Evolutionary conservation across 2,113 vertebrate species (phyloP).

Genomic region (Argyrosomus japonicus): DNA sequence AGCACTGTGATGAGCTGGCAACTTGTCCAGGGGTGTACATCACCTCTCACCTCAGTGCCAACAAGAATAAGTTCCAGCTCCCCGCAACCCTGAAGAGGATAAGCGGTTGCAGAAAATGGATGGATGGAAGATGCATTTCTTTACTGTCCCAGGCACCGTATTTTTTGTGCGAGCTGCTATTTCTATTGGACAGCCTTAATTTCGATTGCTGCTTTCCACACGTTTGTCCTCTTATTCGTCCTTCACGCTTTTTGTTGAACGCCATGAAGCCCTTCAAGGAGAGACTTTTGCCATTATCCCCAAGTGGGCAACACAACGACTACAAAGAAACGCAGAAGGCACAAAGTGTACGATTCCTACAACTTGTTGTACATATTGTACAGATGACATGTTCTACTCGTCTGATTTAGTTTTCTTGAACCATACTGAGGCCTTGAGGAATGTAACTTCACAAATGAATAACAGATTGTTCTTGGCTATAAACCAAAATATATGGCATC

Average conservation of each 20-base stretch:
- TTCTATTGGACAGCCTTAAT: no score
- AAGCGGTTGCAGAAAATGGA: not conserved
- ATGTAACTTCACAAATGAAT: not conserved
- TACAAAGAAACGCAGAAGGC: not conserved
- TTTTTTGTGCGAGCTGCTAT: no score
- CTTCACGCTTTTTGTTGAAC: not conserved
- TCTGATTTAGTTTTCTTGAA: not conserved
- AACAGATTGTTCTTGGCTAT: not conserved
- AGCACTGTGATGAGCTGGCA: no score
- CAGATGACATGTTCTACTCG: no score
- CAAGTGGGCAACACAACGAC: not conserved
- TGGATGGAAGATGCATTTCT: no score
- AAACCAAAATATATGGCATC: not conserved
- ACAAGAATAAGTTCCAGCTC: no score
- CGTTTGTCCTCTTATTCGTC: not conserved
- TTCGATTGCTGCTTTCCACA: not conserved
- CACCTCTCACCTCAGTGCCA: no score
- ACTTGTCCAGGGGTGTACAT: no score
- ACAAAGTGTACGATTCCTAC: not conserved
- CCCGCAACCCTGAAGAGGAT: not conserved
- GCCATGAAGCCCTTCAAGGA: not conserved
- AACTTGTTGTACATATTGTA: no score
- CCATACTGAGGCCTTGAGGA: not conserved
- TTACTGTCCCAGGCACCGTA: no score
- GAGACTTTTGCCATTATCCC: not conserved